Evolutionary conservation across 2,888 invertebrate genomes (phyloP).

Genomic region (Rugalucina vietnamica): DNA sequence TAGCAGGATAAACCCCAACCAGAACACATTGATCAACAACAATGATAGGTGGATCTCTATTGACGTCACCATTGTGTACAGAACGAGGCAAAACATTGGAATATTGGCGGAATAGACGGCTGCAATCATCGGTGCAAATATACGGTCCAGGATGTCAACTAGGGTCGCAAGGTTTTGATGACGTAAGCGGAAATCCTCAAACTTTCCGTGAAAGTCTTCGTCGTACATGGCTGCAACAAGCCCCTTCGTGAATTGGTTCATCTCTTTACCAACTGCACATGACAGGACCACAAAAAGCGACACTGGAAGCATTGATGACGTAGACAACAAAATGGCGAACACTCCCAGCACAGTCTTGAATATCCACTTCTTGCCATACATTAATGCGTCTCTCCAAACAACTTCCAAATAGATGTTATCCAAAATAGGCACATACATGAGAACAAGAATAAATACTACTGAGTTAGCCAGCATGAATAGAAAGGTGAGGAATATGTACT

Average conservation of each 20-base stretch:
- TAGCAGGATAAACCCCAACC: slow-evolving; percentile 62
- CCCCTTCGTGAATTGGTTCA: slow-evolving; percentile 51
- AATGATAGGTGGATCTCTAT: slow-evolving; percentile 56
- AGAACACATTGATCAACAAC: slow-evolving; percentile 64
- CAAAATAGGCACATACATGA: slow-evolving; percentile 58
- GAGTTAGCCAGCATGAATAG: slow-evolving; percentile 59
- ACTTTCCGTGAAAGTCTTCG: slow-evolving; percentile 43
- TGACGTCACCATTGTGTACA: slow-evolving; percentile 66
- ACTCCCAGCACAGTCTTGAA: slow-evolving; percentile 54
- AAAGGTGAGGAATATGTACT: slow-evolving; percentile 51
- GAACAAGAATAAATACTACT: slow-evolving; percentile 47
- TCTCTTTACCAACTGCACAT: slow-evolving; percentile 51
- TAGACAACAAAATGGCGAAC: slow-evolving; percentile 53
- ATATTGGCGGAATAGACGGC: slow-evolving; percentile 61
- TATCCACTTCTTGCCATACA: slow-evolving; percentile 18
- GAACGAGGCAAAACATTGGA: slow-evolving; percentile 65
- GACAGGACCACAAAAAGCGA: slow-evolving; percentile 57
- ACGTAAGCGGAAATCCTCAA: slow-evolving; percentile 72
- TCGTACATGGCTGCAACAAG: slow-evolving; percentile 31
- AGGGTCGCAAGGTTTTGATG: slow-evolving; percentile 68
- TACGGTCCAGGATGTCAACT: slow-evolving; percentile 58
- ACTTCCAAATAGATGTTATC: slow-evolving; percentile 59
- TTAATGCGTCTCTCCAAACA: slow-evolving; percentile 52
- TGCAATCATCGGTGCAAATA: slow-evolving; percentile 63
- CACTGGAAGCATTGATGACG: slow-evolving; percentile 62